Conservation (phyloP, 37 sponge, comb jelly and placozoan genomes). For the Tethya wilhelma region DNA sequence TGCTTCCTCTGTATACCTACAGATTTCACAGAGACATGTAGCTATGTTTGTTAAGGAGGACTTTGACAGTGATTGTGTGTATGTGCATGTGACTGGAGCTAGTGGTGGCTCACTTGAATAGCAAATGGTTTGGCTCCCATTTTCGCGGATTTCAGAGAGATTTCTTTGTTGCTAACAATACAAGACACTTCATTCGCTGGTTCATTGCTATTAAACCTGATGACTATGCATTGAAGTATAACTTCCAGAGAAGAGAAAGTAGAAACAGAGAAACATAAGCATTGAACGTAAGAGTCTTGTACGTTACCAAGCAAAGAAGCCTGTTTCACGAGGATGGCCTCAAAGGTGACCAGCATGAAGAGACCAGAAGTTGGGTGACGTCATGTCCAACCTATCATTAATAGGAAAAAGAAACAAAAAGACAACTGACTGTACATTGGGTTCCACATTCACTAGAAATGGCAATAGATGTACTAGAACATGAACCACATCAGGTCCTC, state of each 20-base stretch:
- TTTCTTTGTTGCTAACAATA: slow-evolving; percentile 86
- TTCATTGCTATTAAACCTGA: not conserved
- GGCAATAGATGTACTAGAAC: slow-evolving; percentile 87
- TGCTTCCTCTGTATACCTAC: slow-evolving; percentile 72
- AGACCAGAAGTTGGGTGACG: slow-evolving; percentile 86
- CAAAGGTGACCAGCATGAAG: slow-evolving; percentile 93
- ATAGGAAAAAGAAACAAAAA: not conserved
- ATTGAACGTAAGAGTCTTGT: not conserved
- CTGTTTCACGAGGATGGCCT: slow-evolving; percentile 95
- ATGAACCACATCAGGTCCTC: slow-evolving; percentile 75
- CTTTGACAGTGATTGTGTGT: not conserved
- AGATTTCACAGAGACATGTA: slow-evolving; percentile 13
- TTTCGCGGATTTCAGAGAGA: slow-evolving; percentile 72
- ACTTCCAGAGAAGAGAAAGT: not conserved
- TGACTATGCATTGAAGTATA: not conserved
- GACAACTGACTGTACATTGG: slow-evolving; percentile 70
- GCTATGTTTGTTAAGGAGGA: not conserved
- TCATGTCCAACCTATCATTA: slow-evolving; percentile 63
- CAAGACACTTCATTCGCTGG: not conserved
- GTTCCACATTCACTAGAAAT: slow-evolving; percentile 47
- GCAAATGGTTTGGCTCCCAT: slow-evolving; percentile 84
- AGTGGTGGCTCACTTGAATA: slow-evolving; percentile 1
- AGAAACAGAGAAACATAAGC: not conserved
- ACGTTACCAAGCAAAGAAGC: slow-evolving; percentile 18
- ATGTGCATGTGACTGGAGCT: not conserved